Base-by-base conservation (phyloP, 2,888 invertebrate genomes). In the Salticus scenicus region DNA sequence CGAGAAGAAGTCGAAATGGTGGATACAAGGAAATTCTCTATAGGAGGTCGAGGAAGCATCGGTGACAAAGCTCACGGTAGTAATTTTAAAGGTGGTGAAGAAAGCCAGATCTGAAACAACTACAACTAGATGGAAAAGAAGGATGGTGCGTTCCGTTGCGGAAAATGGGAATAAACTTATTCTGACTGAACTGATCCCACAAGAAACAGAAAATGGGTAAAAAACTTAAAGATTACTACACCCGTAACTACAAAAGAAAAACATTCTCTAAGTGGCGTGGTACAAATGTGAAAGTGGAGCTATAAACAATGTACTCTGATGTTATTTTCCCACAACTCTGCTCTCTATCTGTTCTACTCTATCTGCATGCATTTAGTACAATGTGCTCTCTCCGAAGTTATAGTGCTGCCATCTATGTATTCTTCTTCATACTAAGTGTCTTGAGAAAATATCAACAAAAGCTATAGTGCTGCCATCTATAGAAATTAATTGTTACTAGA, bases 11-110 rank as follows among this genome's bases (percentile, higher is more conserved):
- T 85, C 0, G 84, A 85, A 67, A 74, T 85, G 85, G 7, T 80
- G n/a, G 85, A 85, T 24, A 81, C 87, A 14, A 63, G 87, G 31
- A 83, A 87, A 10, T 83, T 79, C 42, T 87, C 87, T 0, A 78
- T 87, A 20, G 69, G 57, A 27, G 51, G 37, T 0, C 41, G 87
- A 42, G 87, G 82, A 27, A 87, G 83, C 63, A n/a, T 83, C 20
- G 74, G 87, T 1, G 71, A 83, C 30, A 77, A 73, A 20, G 80
- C 70, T 27, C 71, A 74, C 63, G 28, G 27, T 2, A 24, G 51
- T 67, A 74, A 74, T 20, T n/a, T 89, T 12, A 77, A 88, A 70
- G 76, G 88, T 78, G 70, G 28, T 14, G 87, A 82, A 27, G 87
- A 87, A 27, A 87, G 81, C 42, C 81, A 81, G 31, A 87, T 87